Evolutionary conservation across 2,888 invertebrate genomes (phyloP).

Genomic region (Fragum whitleyi): DNA sequence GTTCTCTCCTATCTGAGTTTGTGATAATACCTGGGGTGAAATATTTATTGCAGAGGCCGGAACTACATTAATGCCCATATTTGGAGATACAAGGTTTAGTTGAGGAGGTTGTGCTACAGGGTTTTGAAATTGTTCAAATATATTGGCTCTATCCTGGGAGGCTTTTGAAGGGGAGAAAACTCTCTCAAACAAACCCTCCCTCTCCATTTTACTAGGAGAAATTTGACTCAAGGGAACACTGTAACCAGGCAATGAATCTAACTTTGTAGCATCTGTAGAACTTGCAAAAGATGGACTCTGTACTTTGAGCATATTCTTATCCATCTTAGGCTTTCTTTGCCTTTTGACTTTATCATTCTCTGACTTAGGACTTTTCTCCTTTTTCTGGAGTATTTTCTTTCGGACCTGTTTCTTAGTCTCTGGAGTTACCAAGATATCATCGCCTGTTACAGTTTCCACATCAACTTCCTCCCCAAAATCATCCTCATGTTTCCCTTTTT

Average conservation of each 20-base stretch:
- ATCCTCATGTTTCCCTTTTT: constrained; percentile 38
- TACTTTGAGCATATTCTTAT: constrained; percentile 19
- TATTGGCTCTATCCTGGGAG: constrained; percentile 56
- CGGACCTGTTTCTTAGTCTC: constrained; percentile 42
- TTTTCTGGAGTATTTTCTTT: constrained; percentile 41
- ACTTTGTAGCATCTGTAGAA: constrained; percentile 55
- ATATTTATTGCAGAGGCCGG: constrained; percentile 30
- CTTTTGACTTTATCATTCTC: constrained; percentile 31
- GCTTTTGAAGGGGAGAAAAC: constrained; percentile 41
- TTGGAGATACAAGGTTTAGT: not conserved
- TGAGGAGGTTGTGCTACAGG: constrained; percentile 25
- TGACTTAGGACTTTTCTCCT: constrained; percentile 16
- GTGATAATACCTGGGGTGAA: constrained; percentile 26
- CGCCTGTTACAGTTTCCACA: constrained; percentile 54
- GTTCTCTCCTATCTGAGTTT: constrained; percentile 41
- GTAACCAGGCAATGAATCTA: constrained; percentile 58
- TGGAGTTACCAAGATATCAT: constrained; percentile 25
- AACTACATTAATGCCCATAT: constrained; percentile 37
- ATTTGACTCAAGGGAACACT: constrained; percentile 30
- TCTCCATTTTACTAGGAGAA: constrained; percentile 23
- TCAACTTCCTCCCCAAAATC: constrained; percentile 59
- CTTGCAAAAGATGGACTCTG: constrained; percentile 14
- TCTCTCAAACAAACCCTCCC: constrained; percentile 53
- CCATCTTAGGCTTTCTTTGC: constrained; percentile 42
- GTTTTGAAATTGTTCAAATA: constrained; percentile 63